Evolutionary conservation across 2,888 invertebrate species (phyloP).

Genomic region (Toxonevra muliebris): DNA sequence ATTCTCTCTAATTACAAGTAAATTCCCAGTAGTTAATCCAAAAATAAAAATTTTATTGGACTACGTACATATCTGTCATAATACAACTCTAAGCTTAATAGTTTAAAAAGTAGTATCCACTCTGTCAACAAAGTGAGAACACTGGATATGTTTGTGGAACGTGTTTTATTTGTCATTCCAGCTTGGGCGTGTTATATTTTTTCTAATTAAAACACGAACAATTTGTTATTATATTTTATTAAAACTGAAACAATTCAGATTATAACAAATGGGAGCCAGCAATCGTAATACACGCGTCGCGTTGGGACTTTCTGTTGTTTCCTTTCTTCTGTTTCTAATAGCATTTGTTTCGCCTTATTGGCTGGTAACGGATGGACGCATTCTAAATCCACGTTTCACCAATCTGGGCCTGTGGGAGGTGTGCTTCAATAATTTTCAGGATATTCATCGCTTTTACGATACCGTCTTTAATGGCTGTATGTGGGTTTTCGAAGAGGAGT

Average conservation of each 20-base stretch:
- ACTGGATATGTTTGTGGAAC: conserved; percentile 40
- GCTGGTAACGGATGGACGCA: conserved; percentile 83
- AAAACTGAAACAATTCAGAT: too few species aligned
- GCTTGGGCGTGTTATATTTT: conserved; percentile 47
- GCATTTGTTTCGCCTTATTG: conserved; percentile 89
- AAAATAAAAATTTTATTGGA: too few species aligned
- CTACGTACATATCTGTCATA: too few species aligned
- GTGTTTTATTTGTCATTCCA: conserved; percentile 21
- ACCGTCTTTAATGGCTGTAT: conserved; percentile 86
- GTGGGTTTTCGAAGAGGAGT: conserved; percentile 98
- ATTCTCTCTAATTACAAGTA: too few species aligned
- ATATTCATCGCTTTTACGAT: conserved; percentile 87
- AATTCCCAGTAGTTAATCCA: too few species aligned
- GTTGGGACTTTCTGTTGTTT: conserved; percentile 72
- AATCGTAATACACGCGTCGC: conserved; percentile 66
- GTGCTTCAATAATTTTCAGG: conserved; percentile 88
- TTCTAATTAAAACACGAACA: background rate
- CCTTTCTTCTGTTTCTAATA: conserved; percentile 78
- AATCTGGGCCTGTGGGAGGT: conserved; percentile 94
- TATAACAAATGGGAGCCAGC: conserved; percentile 58
- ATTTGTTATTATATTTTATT: too few species aligned
- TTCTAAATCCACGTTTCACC: conserved; percentile 80
- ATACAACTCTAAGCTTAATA: too few species aligned
- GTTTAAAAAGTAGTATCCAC: too few species aligned
- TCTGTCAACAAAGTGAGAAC: too few species aligned